phyloP scores from a whole-genome alignment of 2,113 vertebrate species.

The Tylochromis polylepis region DNA sequence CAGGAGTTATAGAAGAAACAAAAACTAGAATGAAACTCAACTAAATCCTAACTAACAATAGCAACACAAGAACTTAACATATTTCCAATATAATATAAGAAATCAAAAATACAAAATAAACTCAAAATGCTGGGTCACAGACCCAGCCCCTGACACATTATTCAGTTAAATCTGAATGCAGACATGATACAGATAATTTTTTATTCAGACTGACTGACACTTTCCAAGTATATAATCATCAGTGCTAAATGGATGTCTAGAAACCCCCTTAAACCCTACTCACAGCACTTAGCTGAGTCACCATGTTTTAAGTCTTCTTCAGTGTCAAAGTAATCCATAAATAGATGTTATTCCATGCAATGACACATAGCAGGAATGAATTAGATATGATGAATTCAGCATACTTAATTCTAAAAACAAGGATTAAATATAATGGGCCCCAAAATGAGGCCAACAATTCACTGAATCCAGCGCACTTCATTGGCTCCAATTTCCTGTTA shows the following conservation, averaged over 20 bases:
- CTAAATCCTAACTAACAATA: too few species aligned
- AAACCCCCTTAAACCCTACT: background rate
- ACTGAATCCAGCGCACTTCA: background rate
- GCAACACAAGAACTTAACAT: too few species aligned
- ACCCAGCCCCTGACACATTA: too few species aligned
- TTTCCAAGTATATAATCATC: background rate
- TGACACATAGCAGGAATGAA: background rate
- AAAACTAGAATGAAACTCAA: too few species aligned
- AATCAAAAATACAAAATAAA: too few species aligned
- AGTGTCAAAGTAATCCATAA: background rate
- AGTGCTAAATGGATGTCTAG: background rate
- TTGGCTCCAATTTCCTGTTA: background rate
- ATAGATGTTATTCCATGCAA: background rate
- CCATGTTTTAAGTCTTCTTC: background rate
- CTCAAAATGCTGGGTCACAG: too few species aligned
- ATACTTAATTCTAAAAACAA: background rate
- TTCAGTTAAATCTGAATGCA: background rate
- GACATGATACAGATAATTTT: background rate
- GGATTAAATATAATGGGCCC: background rate
- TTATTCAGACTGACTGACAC: background rate
- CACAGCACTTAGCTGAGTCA: background rate
- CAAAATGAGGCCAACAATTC: background rate
- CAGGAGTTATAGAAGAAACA: too few species aligned
- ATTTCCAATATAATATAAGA: too few species aligned
- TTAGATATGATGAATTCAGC: background rate